phyloP scores from a whole-genome alignment of 2,797 vertebrate species.

The Spizella passerina region DNA sequence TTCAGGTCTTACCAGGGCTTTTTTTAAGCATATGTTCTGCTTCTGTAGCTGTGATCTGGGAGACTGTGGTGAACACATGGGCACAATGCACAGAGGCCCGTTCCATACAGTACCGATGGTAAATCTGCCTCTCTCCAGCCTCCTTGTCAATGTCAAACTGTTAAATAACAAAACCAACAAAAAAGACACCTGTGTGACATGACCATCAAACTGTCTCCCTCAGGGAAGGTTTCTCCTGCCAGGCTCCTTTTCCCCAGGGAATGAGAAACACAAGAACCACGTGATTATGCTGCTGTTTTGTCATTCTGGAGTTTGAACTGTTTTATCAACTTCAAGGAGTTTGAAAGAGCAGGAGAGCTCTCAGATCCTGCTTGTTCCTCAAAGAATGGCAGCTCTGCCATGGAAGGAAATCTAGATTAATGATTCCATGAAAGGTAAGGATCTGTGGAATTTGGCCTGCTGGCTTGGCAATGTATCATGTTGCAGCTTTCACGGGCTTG shows the following conservation, averaged over 20 bases:
- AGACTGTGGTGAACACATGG: slow-evolving; percentile 94
- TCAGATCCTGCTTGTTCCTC: not conserved
- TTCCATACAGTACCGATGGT: slow-evolving; percentile 96
- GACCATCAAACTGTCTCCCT: not conserved
- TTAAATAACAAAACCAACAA: not conserved
- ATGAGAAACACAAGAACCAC: not conserved
- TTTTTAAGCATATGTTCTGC: slow-evolving; percentile 93
- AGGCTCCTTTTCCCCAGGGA: not conserved
- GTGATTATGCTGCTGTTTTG: not conserved
- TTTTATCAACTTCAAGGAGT: not conserved
- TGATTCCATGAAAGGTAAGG: not conserved
- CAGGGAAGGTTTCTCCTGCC: not conserved
- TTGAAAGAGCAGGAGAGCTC: not conserved
- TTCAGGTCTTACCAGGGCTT: slow-evolving; percentile 83
- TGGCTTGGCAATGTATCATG: not conserved
- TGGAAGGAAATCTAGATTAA: not conserved
- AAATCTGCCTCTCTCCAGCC: slow-evolving; percentile 94
- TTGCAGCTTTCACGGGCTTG: not conserved
- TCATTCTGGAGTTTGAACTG: not conserved
- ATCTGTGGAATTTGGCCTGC: not conserved
- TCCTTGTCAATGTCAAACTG: slow-evolving; percentile 95
- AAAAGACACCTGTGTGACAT: not conserved
- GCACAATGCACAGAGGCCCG: slow-evolving; percentile 90
- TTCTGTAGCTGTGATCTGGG: slow-evolving; percentile 94
- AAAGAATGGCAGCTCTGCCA: not conserved